These are phyloP conservation scores for Drosophila algonquin DNA, from an alignment of 2,888 invertebrate genomes.

Conservation along the genomic window DNA sequence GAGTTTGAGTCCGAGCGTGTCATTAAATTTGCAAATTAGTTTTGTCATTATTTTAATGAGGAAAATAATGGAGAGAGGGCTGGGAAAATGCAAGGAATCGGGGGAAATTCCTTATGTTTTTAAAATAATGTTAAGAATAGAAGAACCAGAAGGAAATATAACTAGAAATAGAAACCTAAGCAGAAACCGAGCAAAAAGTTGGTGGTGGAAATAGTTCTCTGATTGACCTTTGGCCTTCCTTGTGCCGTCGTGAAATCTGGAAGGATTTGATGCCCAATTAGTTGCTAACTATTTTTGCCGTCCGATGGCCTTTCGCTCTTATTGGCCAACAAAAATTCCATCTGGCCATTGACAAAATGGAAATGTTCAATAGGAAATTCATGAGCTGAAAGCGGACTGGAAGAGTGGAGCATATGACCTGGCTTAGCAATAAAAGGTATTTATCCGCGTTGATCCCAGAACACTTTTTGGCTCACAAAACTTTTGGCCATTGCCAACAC, in stretches of 20 bases:
- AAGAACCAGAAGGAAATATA: not conserved
- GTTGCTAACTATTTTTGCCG: slow-evolving; percentile 22
- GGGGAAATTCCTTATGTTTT: not conserved
- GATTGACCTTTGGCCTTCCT: slow-evolving; percentile 16
- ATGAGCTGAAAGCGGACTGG: slow-evolving; percentile 21
- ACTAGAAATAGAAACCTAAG: not conserved
- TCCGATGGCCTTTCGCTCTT: slow-evolving; percentile 13
- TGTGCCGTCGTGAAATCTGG: not conserved
- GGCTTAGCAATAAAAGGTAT: not conserved
- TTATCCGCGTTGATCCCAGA: slow-evolving; percentile 29
- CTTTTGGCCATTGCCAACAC: not conserved
- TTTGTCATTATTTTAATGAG: slow-evolving; percentile 36
- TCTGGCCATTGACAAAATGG: slow-evolving; percentile 11
- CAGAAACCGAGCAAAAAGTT: not conserved
- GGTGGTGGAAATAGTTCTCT: no score
- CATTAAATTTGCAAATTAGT: slow-evolving; percentile 65
- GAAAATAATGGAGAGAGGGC: not conserved
- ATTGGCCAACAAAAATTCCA: slow-evolving; percentile 11
- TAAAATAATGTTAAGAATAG: no score
- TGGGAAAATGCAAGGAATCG: not conserved
- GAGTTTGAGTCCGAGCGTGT: slow-evolving; percentile 32
- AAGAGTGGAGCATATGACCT: no score
- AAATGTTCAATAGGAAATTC: slow-evolving; percentile 36
- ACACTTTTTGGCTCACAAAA: slow-evolving; percentile 25
- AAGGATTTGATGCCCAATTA: slow-evolving; percentile 37